These are phyloP conservation scores for Aphyosemion australe DNA, from an alignment of 2,113 vertebrate species.

Conservation along the genomic window DNA sequence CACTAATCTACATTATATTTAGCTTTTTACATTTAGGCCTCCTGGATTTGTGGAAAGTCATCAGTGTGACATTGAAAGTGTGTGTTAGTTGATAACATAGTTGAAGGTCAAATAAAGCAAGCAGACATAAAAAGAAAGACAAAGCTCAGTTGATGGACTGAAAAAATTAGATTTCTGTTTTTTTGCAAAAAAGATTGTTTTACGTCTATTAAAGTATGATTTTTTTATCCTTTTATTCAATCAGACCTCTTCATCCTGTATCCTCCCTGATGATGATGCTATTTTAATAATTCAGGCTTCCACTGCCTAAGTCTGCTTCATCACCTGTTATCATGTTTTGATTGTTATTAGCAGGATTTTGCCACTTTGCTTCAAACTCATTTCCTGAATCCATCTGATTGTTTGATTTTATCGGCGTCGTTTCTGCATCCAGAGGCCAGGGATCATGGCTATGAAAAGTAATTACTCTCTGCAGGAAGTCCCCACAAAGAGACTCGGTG, in stretches of 20 bases:
- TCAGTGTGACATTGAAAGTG: constrained; percentile 2
- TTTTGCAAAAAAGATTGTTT: too few species aligned
- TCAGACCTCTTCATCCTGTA: not conserved
- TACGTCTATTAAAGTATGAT: too few species aligned
- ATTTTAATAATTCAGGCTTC: constrained; percentile 21
- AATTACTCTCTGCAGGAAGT: constrained; percentile 65
- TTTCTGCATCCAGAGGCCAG: constrained; percentile 39
- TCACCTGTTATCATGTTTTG: constrained; percentile 23
- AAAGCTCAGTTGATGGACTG: too few species aligned
- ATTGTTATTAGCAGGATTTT: constrained; percentile 41
- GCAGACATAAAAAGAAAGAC: not conserved
- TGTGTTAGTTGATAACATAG: constrained; percentile 29
- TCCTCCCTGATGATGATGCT: not conserved
- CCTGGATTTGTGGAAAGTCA: constrained; percentile 25
- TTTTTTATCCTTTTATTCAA: too few species aligned
- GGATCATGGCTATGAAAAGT: constrained; percentile 48
- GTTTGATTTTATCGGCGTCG: constrained; percentile 59
- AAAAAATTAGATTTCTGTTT: too few species aligned
- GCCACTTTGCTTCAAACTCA: constrained; percentile 50
- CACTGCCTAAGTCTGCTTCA: constrained; percentile 34
- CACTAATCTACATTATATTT: too few species aligned
- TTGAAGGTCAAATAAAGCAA: constrained; percentile 52
- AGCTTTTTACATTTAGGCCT: constrained; percentile 36
- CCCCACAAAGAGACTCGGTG: constrained; percentile 60
- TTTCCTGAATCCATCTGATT: constrained; percentile 54